phyloP scores from a whole-genome alignment of 1,140 invertebrate genomes.

The Drosophila saltans region DNA sequence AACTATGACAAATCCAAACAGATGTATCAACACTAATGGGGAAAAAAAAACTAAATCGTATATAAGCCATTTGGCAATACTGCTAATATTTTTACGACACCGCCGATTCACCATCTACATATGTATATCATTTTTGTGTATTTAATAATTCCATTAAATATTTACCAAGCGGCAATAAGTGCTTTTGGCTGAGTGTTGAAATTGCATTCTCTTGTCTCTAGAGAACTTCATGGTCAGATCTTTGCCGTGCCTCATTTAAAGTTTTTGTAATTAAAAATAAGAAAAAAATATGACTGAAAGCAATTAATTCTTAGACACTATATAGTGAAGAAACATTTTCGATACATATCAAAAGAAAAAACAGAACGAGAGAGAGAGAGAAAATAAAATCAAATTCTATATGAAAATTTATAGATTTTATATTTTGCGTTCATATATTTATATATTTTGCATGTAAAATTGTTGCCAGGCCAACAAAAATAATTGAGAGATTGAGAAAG shows the following conservation, averaged over 20 bases:
- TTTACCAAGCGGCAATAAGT: conserved; percentile 44
- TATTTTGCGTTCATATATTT: background rate
- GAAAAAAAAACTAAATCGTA: too few relatives aligned
- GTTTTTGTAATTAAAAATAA: background rate
- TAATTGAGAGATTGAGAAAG: background rate
- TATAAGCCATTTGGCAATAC: too few relatives aligned
- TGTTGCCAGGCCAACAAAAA: conserved; percentile 5
- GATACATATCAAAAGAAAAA: background rate
- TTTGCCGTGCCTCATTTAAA: conserved; percentile 16
- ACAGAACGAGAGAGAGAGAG: background rate
- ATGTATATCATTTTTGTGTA: background rate
- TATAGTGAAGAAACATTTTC: background rate
- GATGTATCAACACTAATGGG: too few relatives aligned
- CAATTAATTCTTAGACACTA: conserved; percentile 11
- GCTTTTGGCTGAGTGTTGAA: background rate
- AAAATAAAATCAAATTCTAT: background rate
- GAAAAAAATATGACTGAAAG: conserved; percentile 5
- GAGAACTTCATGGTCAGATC: conserved; percentile 22
- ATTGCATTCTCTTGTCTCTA: conserved; percentile 10
- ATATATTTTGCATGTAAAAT: background rate
- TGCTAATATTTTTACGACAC: too few relatives aligned
- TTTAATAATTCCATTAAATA: conserved; percentile 26
- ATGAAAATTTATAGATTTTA: conserved; percentile 5
- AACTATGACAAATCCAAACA: too few relatives aligned
- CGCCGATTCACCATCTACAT: background rate